Base-by-base conservation (phyloP, 1,140 invertebrate species). In the Tachypleus tridentatus region DNA sequence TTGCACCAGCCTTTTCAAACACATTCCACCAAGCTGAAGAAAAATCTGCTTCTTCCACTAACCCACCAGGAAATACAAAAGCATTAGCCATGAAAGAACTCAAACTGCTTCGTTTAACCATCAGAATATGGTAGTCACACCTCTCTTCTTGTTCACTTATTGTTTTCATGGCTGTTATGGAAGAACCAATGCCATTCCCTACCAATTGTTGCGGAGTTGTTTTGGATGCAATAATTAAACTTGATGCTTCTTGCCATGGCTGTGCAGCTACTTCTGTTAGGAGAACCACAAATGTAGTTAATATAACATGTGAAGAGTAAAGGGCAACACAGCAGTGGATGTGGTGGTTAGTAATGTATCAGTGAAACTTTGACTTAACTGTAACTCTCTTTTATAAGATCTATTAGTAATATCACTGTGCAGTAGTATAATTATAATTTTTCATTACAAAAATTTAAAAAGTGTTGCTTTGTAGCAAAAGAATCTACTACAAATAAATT, bases 61-160 rank as follows among this genome's bases (percentile, higher is more conserved):
- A 79, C 58, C 91, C 91, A 9, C 91, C 90, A 54, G 90, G 90
- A 78, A 91, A 93, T 5, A 91, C 89, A 69, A 85, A 84, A 51
- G 81, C 77, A 67, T 84, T 84, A 4, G 88, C 85, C 80, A 89
- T 83, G 69, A 84, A 86, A 51, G 77, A 80, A 8, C 80, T 82
- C 61, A 81, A 80, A 5, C 77, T 72, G 60, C 82, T 82, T 56
- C 87, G 77, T 75, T 87, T 85, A 51, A 88, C 67, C 29, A 81
- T 78, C n/a, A 89, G 72, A 7, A 88, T 73, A 73, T 84, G 78
- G 67, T 83, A 76, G 63, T 76, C 72, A 60, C 68, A 68, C 49
- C 60, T 54, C 5, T 60, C 11, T 11, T 57, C 47, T 7, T 50
- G 56, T 57, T 48, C 50, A 48, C 58, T n/a, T 6, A 54, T 60